These are phyloP conservation scores for Erannis defoliaria DNA, from an alignment of 2,888 invertebrate genomes.

Conservation along the genomic window DNA sequence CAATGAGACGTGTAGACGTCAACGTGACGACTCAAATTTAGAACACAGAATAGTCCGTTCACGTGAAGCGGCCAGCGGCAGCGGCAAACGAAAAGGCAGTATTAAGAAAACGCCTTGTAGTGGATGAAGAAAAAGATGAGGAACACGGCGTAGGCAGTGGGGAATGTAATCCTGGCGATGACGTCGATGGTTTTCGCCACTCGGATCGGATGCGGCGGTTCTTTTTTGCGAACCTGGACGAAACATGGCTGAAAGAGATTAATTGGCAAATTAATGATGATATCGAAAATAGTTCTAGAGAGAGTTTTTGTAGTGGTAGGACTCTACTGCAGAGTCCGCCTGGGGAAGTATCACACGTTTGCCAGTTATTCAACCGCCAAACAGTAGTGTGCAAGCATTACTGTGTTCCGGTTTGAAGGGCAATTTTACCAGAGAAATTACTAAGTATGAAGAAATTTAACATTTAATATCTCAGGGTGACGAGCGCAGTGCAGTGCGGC, in stretches of 20 bases:
- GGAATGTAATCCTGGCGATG: constrained; percentile 97
- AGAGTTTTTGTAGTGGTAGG: constrained; percentile 52
- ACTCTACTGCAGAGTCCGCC: too few species aligned
- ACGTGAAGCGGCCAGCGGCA: constrained; percentile 67
- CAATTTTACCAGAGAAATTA: too few species aligned
- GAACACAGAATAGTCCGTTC: constrained; percentile 66
- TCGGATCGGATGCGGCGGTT: constrained; percentile 96
- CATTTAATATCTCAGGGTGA: too few species aligned
- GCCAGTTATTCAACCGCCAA: too few species aligned
- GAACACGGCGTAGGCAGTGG: constrained; percentile 96
- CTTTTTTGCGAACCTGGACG: constrained; percentile 96
- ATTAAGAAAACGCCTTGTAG: constrained; percentile 94
- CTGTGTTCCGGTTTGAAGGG: too few species aligned
- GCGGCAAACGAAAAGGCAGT: constrained; percentile 63
- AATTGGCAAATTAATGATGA: constrained; percentile 79
- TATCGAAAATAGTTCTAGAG: constrained; percentile 60
- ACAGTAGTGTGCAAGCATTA: too few species aligned
- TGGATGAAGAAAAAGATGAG: constrained; percentile 98
- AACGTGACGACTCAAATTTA: constrained; percentile 63
- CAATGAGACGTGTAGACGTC: constrained; percentile 69
- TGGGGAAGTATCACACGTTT: too few species aligned
- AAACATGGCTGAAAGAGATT: constrained; percentile 90
- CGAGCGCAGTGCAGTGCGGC: too few species aligned
- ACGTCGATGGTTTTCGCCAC: constrained; percentile 98
- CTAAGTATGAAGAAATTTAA: too few species aligned